A percentile compares a stretch with the other conserved stretches of the same genome.
Evolutionary conservation across 2,113 vertebrate genomes (phyloP).

Genomic region (Crotalus viridis): DNA sequence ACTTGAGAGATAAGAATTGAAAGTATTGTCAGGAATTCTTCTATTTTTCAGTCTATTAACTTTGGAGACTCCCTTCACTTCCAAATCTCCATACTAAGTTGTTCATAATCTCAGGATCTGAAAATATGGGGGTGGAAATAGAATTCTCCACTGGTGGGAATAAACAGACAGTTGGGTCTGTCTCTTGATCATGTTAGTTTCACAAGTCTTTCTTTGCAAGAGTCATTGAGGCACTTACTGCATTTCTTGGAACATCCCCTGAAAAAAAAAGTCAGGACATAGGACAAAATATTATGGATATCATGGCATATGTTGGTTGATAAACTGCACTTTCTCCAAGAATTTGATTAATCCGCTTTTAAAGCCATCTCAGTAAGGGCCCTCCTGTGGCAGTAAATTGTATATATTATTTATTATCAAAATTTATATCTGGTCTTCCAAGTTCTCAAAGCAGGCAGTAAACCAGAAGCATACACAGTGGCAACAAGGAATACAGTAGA

Average conservation of each 20-base stretch:
- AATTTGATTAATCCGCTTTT: neutral
- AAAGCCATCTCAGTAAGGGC: neutral
- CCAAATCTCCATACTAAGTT: neutral
- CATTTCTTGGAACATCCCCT: neutral
- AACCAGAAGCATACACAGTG: neutral
- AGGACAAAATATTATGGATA: neutral
- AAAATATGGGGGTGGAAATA: too few relatives aligned
- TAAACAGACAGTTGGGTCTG: neutral
- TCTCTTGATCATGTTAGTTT: neutral
- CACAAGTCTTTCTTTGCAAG: neutral
- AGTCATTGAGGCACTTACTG: too few relatives aligned
- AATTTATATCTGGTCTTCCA: neutral
- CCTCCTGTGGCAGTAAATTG: neutral
- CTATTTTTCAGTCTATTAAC: neutral
- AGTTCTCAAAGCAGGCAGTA: neutral
- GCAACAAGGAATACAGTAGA: neutral
- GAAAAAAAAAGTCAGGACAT: neutral
- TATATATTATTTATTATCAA: neutral
- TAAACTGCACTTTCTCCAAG: neutral
- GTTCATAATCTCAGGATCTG: neutral
- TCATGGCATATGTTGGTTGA: neutral
- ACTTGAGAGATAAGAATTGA: neutral
- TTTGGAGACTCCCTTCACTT: neutral
- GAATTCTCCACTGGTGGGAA: neutral
- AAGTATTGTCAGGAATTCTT: slow-evolving; percentile 12